Percentiles rank a stretch among this genome's conserved stretches.
Evolutionary conservation across 2,888 invertebrate genomes (phyloP).

Genomic region (Acanthoscelides obtectus): DNA sequence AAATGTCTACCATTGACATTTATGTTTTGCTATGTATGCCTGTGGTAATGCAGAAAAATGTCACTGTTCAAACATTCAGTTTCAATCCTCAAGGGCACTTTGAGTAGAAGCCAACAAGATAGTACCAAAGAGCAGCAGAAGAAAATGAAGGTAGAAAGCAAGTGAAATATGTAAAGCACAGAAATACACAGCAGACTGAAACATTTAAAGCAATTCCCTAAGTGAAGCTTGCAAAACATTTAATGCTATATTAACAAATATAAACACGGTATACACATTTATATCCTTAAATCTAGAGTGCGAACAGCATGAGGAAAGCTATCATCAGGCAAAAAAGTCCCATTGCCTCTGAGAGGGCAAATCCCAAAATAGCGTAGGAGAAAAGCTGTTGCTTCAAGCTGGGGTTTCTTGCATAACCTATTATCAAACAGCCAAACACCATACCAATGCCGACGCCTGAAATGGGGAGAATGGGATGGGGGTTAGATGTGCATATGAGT

Average conservation of each 20-base stretch:
- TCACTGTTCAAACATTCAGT: too few relatives aligned
- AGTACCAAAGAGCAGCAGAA: too few relatives aligned
- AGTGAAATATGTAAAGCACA: not conserved
- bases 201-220: conserved; percentile 4
- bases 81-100: too few relatives aligned
- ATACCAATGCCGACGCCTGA: conserved; percentile 95
- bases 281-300: conserved; percentile 61
- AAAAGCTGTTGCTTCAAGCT: conserved; percentile 97
- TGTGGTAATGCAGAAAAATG: too few relatives aligned
- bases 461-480: conserved; percentile 21
- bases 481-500: not conserved
- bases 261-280: conserved; percentile 16
- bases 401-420: conserved; percentile 95
- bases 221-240: not conserved
- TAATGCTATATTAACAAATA: not conserved
- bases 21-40: too few relatives aligned
- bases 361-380: conserved; percentile 96
- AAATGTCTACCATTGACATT: too few relatives aligned
- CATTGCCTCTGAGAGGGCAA: conserved; percentile 98
- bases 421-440: conserved; percentile 93
- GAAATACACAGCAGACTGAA: not conserved
- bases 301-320: conserved; percentile 95
- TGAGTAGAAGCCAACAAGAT: too few relatives aligned
- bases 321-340: conserved; percentile 99
- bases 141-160: not conserved